These are phyloP conservation scores for Agrotis exclamationis DNA, from an alignment of 2,888 invertebrate genomes.

Conservation along the genomic window DNA sequence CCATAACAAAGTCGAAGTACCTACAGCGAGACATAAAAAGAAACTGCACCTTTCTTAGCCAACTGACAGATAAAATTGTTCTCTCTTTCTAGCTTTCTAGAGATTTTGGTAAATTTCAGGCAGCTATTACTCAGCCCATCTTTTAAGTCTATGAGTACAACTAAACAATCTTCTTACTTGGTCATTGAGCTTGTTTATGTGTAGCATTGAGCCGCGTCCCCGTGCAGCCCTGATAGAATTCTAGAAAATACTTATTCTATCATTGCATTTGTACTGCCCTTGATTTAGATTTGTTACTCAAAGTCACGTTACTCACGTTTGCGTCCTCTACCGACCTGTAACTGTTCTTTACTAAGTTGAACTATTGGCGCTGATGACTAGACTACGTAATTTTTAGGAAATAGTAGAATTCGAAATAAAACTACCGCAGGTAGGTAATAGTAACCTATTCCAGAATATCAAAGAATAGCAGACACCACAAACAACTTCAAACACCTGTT, in stretches of 20 bases:
- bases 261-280: constrained; percentile 11
- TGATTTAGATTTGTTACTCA: constrained; percentile 35
- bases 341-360: background rate
- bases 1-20: background rate
- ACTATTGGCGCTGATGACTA: background rate
- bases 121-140: too few species aligned
- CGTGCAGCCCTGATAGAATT: constrained; percentile 35
- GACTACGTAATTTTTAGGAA: background rate
- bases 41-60: too few species aligned
- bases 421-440: too few species aligned
- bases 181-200: constrained; percentile 3
- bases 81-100: too few species aligned
- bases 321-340: constrained; percentile 1
- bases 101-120: too few species aligned
- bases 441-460: too few species aligned
- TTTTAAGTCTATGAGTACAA: too few species aligned
- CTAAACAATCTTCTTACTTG: constrained; percentile 5
- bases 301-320: constrained; percentile 11
- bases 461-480: too few species aligned
- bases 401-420: background rate
- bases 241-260: constrained; percentile 40
- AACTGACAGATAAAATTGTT: too few species aligned
- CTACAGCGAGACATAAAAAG: too few species aligned
- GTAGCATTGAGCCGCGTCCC: constrained; percentile 4
- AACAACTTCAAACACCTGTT: too few species aligned